Evolutionary conservation across 1,140 invertebrate species (phyloP).

Genomic region (Drosophila kikkawai): DNA sequence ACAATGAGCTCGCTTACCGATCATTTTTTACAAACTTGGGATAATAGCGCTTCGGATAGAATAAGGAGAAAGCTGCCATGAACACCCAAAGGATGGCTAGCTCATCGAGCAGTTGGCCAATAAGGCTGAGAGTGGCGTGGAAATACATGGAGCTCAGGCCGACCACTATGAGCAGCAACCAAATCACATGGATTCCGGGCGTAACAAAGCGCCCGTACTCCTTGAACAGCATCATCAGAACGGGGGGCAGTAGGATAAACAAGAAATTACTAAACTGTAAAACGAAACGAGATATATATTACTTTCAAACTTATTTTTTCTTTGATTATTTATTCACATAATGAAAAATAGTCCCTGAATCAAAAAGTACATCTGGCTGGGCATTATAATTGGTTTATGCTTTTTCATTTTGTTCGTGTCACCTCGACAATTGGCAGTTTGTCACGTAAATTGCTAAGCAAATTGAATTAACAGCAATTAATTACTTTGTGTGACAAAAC

Average conservation of each 20-base stretch:
- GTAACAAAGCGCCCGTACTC: conserved; percentile 91
- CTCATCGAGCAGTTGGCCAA: conserved; percentile 92
- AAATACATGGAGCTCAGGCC: conserved; percentile 93
- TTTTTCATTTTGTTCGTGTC: conserved; percentile 31
- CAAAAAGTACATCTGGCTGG: not conserved
- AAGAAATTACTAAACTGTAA: conserved; percentile 91
- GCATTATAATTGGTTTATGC: conserved; percentile 16
- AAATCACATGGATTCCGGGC: conserved; percentile 91
- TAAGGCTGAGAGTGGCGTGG: conserved; percentile 92
- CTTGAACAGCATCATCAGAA: conserved; percentile 91
- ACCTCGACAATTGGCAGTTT: conserved; percentile 40
- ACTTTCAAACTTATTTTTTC: not conserved
- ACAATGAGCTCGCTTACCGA: conserved; percentile 86
- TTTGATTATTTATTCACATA: not conserved
- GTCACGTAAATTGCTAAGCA: conserved; percentile 27
- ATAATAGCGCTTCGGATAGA: conserved; percentile 90
- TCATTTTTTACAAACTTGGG: conserved; percentile 88
- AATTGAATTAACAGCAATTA: conserved; percentile 45
- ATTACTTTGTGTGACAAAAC: conserved; percentile 15
- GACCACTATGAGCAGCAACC: conserved; percentile 91
- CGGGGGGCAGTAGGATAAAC: conserved; percentile 91
- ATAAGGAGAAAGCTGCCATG: conserved; percentile 90
- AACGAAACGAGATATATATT: conserved; percentile 18
- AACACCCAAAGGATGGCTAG: conserved; percentile 93
- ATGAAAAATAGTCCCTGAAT: not conserved